phyloP scores from a whole-genome alignment of 2,113 vertebrate species.

The Platichthys stellatus region DNA sequence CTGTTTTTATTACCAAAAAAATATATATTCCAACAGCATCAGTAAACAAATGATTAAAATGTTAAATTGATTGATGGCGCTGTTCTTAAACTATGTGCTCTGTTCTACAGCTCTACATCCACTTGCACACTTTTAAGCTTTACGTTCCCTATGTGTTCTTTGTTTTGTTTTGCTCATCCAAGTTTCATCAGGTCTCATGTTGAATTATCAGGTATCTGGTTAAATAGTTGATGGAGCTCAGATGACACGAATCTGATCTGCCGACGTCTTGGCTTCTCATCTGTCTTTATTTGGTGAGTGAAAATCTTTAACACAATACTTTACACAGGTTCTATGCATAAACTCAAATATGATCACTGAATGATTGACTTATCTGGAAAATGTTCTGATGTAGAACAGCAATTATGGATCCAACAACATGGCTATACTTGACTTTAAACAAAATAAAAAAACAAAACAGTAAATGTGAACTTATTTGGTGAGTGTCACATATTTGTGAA shows the following conservation, averaged over 20 bases:
- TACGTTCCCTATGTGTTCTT: background rate
- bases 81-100: background rate
- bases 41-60: background rate
- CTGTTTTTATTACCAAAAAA: background rate
- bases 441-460: background rate
- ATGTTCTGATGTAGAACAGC: background rate
- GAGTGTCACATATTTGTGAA: background rate
- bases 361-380: background rate
- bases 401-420: slow-evolving; percentile 1
- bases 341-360: background rate
- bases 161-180: slow-evolving; percentile 21
- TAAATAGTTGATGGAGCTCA: slow-evolving; percentile 18
- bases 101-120: background rate
- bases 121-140: background rate
- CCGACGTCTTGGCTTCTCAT: background rate
- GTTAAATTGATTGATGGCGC: background rate
- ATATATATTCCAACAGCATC: background rate
- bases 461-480: background rate
- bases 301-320: background rate
- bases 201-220: slow-evolving; percentile 30
- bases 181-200: slow-evolving; percentile 35
- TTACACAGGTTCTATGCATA: background rate
- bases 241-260: slow-evolving; percentile 23
- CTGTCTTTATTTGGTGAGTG: background rate
- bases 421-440: background rate